Evolutionary conservation across 2,888 invertebrate species (phyloP).

Genomic region (Leptodirus hochenwartii): DNA sequence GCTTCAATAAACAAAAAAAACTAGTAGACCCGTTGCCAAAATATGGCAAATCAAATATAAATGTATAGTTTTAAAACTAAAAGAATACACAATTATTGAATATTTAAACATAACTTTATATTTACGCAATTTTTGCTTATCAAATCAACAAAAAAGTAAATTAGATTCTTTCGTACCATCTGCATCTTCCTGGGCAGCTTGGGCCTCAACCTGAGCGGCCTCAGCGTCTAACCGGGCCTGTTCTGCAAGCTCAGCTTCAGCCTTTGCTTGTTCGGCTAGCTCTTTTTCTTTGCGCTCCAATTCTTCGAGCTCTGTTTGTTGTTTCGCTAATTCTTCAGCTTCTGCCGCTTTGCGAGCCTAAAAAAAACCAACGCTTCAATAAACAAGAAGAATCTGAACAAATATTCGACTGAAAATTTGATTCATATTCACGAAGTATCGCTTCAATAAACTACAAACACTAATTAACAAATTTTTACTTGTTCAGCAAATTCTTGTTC

Average conservation of each 20-base stretch:
- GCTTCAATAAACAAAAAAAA: background rate
- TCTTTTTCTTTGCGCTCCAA: conserved; percentile 38
- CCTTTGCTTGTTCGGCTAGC: conserved; percentile 32
- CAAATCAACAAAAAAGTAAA: background rate
- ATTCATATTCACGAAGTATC: background rate
- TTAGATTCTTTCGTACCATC: background rate
- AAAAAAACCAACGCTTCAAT: background rate
- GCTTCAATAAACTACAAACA: background rate
- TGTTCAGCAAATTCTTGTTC: conserved; percentile 33
- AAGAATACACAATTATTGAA: background rate
- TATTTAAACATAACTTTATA: background rate
- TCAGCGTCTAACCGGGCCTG: conserved; percentile 46
- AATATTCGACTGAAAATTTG: background rate
- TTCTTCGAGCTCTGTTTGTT: conserved; percentile 37
- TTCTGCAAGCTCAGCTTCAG: conserved; percentile 27
- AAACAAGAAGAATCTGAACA: background rate
- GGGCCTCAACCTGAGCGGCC: conserved; percentile 22
- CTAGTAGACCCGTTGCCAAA: too few relatives aligned
- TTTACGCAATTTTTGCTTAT: conserved; percentile 1
- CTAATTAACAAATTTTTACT: too few relatives aligned
- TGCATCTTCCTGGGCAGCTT: conserved; percentile 21
- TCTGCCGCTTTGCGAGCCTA: conserved; percentile 32
- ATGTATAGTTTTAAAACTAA: background rate
- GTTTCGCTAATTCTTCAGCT: conserved; percentile 28
- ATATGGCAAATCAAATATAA: too few relatives aligned